Evolutionary conservation across 2,888 invertebrate species (phyloP).

Genomic region (Schizotus pectinicornis): DNA sequence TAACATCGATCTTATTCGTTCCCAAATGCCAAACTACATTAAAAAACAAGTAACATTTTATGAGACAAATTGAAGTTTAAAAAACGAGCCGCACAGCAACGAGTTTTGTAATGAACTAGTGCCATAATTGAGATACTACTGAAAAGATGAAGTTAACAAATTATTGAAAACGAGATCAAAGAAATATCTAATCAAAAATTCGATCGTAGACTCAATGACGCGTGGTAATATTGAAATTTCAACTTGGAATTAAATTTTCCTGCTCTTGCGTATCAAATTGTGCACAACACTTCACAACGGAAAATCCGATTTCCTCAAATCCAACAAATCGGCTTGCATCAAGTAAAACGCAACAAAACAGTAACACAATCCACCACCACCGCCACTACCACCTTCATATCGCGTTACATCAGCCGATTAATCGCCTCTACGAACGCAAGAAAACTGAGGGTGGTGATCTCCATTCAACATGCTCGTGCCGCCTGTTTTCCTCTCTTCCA

Average conservation of each 20-base stretch:
- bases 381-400: constrained; percentile 14
- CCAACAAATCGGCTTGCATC: constrained; percentile 21
- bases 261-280: background rate
- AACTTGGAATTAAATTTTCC: background rate
- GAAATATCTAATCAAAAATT: too few relatives aligned
- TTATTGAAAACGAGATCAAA: too few relatives aligned
- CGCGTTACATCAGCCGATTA: constrained; percentile 40
- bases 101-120: too few relatives aligned
- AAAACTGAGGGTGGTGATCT: constrained; percentile 18
- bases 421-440: constrained; percentile 34
- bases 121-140: too few relatives aligned
- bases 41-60: too few relatives aligned
- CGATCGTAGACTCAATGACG: too few relatives aligned
- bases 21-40: too few relatives aligned
- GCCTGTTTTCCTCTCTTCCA: constrained; percentile 13
- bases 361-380: constrained; percentile 8
- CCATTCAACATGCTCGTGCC: constrained; percentile 1
- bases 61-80: too few relatives aligned
- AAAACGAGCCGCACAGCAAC: too few relatives aligned
- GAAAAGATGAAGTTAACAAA: too few relatives aligned
- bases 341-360: constrained; percentile 16
- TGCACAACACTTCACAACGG: constrained; percentile 1
- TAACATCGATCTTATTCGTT: too few relatives aligned
- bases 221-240: too few relatives aligned
- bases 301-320: constrained; percentile 8